phyloP scores from a whole-genome alignment of 2,113 vertebrate species.

The Dasyprocta punctata region DNA sequence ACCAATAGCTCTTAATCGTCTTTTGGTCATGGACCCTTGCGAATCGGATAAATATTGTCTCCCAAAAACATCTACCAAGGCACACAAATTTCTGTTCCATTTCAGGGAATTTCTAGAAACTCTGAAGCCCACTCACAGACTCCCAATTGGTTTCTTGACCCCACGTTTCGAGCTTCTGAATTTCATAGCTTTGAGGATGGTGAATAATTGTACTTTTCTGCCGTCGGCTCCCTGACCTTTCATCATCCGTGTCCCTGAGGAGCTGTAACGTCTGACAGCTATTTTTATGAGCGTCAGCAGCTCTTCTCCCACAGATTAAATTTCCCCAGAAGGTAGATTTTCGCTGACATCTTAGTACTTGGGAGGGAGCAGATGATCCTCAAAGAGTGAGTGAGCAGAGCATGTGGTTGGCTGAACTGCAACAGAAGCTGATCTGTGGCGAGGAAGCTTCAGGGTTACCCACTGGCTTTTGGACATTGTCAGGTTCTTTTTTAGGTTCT shows the following conservation, averaged over 20 bases:
- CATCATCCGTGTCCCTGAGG: not conserved
- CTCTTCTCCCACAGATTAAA: conserved; percentile 70
- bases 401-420: conserved; percentile 77
- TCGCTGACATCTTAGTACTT: conserved; percentile 85
- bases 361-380: conserved; percentile 71
- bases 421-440: conserved; percentile 73
- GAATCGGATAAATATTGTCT: not conserved
- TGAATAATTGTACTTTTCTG: conserved; percentile 6
- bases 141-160: not conserved
- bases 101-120: not conserved
- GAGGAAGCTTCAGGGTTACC: conserved; percentile 46
- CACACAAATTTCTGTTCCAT: not conserved
- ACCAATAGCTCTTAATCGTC: not conserved
- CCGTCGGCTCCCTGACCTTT: conserved; percentile 57
- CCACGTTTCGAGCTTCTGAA: not conserved
- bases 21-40: not conserved
- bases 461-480: conserved; percentile 48
- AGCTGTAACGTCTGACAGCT: conserved; percentile 75
- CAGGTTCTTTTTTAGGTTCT: conserved; percentile 69
- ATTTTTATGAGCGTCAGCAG: conserved; percentile 83
- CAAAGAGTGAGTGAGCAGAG: conserved; percentile 71
- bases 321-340: conserved; percentile 85
- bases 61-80: not conserved
- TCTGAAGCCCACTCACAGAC: not conserved
- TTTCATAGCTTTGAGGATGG: not conserved